Percentiles rank a stretch among this genome's conserved stretches.
phyloP scores from a whole-genome alignment of 30 jellyfish, hydroid and myxozoan genomes.

The Aurelia coerulea region DNA sequence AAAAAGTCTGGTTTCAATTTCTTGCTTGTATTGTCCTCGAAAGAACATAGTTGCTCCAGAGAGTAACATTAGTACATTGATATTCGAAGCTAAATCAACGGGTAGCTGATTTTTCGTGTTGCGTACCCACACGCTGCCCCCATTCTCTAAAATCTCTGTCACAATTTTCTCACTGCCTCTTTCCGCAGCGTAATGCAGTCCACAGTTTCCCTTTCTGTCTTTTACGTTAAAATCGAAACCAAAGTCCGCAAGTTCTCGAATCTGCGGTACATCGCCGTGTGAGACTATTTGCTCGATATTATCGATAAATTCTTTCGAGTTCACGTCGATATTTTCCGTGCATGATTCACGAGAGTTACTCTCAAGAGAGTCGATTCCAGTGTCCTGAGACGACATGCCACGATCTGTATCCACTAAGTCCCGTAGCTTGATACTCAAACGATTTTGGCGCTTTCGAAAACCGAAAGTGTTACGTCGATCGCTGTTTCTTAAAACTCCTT shows the following conservation, averaged over 20 bases:
- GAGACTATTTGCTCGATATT: constrained; percentile 32
- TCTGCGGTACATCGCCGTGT: constrained; percentile 36
- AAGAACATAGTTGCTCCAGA: constrained; percentile 65
- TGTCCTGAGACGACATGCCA: not conserved
- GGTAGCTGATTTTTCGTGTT: constrained; percentile 51
- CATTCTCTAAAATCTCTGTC: constrained; percentile 52
- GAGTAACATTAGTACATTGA: constrained; percentile 52
- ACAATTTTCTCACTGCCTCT: constrained; percentile 57
- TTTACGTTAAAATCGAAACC: constrained; percentile 59
- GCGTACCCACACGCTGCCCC: constrained; percentile 66
- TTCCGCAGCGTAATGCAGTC: constrained; percentile 68
- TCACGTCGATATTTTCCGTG: constrained; percentile 10
- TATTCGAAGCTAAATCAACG: constrained; percentile 63
- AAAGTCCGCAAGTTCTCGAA: constrained; percentile 56
- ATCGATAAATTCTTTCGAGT: constrained; percentile 26
- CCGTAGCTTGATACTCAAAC: constrained; percentile 24
- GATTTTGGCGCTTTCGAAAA: constrained; percentile 19
- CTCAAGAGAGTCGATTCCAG: constrained; percentile 16
- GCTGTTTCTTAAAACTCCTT: constrained; percentile 11
- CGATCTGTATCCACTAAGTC: constrained; percentile 14
- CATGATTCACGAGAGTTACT: not conserved
- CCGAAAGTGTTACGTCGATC: constrained; percentile 18
- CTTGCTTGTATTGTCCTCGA: constrained; percentile 36
- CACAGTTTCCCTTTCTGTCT: constrained; percentile 60
- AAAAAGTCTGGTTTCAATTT: constrained; percentile 41